These are phyloP conservation scores for Varanus salvator DNA, from an alignment of 2,113 vertebrate genomes.

Conservation along the genomic window DNA sequence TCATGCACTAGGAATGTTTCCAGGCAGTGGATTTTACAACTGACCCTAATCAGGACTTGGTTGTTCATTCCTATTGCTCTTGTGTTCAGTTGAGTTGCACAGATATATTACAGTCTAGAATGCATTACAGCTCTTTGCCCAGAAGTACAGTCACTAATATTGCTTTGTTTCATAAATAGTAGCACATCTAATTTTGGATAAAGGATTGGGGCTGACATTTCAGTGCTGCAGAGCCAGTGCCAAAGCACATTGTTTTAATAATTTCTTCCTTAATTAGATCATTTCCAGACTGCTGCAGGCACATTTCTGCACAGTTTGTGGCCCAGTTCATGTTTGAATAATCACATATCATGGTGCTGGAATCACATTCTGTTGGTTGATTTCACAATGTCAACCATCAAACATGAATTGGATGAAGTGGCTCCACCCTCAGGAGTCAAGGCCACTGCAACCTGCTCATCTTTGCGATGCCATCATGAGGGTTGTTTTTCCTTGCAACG, in stretches of 20 bases:
- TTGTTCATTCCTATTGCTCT: background rate
- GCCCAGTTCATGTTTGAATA: constrained; percentile 5
- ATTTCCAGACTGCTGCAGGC: constrained; percentile 12
- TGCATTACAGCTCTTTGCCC: background rate
- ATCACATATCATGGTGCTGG: background rate
- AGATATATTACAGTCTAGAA: background rate
- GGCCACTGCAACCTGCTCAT: background rate
- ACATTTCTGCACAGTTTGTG: background rate
- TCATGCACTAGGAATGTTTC: background rate
- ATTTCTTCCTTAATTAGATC: constrained; percentile 22
- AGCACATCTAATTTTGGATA: background rate
- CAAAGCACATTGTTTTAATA: constrained; percentile 19
- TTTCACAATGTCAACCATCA: background rate
- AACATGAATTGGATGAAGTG: background rate
- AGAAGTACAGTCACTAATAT: background rate
- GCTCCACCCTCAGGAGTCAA: too few species aligned
- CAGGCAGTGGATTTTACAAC: rapidly evolving
- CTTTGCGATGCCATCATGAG: background rate
- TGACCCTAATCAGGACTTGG: background rate
- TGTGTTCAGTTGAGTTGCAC: background rate
- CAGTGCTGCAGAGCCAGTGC: background rate
- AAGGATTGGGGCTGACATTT: constrained; percentile 2
- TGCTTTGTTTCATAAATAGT: background rate
- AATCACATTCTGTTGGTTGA: constrained; percentile 12
- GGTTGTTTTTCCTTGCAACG: background rate